phyloP scores from a whole-genome alignment of 1,140 invertebrate species.

The Pseudomyrmex pallidus region DNA sequence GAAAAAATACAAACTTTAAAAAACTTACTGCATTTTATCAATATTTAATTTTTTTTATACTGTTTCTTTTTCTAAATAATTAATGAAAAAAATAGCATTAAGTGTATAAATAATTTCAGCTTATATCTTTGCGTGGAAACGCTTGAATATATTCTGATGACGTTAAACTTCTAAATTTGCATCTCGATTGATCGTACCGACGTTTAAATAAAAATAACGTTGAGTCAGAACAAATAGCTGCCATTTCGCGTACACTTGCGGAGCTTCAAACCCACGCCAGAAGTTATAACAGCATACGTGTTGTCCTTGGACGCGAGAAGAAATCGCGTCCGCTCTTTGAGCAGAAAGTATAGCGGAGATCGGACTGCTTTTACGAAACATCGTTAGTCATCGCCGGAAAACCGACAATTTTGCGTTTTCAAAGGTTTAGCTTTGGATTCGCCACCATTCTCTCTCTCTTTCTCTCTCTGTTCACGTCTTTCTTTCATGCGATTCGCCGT shows the following conservation, averaged over 20 bases:
- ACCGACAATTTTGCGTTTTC: constrained; percentile 63
- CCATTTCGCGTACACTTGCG: constrained; percentile 9
- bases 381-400: constrained; percentile 58
- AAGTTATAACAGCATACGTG: background rate
- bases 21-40: no score
- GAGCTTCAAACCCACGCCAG: constrained; percentile 21
- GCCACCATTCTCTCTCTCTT: background rate
- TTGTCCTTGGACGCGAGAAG: constrained; percentile 51
- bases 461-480: background rate
- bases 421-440: constrained; percentile 60
- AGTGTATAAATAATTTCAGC: no score
- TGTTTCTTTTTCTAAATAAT: no score
- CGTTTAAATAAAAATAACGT: constrained; percentile 23
- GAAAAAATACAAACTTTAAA: no score
- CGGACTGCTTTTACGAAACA: constrained; percentile 51
- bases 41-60: no score
- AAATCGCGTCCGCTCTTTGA: constrained; percentile 55
- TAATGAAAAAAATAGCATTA: no score
- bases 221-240: background rate
- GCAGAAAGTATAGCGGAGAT: constrained; percentile 20
- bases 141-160: background rate
- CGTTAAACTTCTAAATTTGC: background rate
- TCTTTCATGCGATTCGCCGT: constrained; percentile 36
- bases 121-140: no score
- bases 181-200: background rate